Evolutionary conservation across 92 coral and sea anemone genomes (phyloP), one percentile per base, ranked within the genome.

Genomic region (Galaxea fascicularis): DNA sequence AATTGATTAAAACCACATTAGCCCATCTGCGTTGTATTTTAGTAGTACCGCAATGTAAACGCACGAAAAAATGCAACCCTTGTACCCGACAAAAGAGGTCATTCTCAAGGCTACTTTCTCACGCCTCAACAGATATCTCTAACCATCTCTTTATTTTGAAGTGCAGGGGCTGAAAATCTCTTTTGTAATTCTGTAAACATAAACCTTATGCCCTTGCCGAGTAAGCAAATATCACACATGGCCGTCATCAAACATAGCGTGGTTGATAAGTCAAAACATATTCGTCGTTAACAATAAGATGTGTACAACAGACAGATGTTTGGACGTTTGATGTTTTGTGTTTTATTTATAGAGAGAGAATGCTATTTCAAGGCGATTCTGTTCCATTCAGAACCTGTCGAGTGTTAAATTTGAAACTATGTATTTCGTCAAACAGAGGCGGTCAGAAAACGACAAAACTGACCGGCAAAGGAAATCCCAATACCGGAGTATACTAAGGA

Each of bases 281-380:
- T 35, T 35, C 41, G 13, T 63, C 26, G 17, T 4, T 4, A 26
- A 63, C 68, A 63, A 63, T 63, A 26, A 63, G 14, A 8, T 63
- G 68, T 26, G 68, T 63, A 35, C 68, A 35, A 26, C 16, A 25
- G 68, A 63, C 68, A 63, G 68, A 27, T 63, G 68, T 31, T 63
- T 30, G 25, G 2, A 13, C 25, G 13, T 24, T 6, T 56, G 22
- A 56, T 6, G 4, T 8, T 49, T 49, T 49, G 3, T 49, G 11
- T 49, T 49, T 1, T 4, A 1, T 49, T 49, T 15, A 11, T 35
- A 6, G 56, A 49, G 56, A 10, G 56, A 11, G 7, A 10, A 49
- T 15, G 15, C 56, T 49, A 49, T 49, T 49, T 49, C 12, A 10
- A 2, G 56, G 56, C 10, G 56, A 49, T 49, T 46, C 51, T 46